Percentiles rank a stretch among this genome's conserved stretches.
These are phyloP conservation scores for Planococcus citri DNA, from an alignment of 1,140 invertebrate genomes.

Conservation along the genomic window DNA sequence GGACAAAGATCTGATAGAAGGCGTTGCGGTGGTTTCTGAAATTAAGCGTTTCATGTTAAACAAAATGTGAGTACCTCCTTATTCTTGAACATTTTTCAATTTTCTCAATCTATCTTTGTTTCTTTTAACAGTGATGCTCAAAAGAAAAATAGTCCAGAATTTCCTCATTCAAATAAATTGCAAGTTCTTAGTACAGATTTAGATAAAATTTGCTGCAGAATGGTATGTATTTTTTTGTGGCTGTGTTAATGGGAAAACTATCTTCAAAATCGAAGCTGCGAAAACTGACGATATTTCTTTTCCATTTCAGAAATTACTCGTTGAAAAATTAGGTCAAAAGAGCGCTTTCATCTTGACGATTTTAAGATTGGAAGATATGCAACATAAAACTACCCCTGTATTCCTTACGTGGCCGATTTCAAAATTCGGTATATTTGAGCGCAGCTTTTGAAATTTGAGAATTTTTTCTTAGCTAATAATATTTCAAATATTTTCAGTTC, in stretches of 20 bases:
- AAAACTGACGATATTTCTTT: too few species aligned
- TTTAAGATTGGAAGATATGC: constrained; percentile 12
- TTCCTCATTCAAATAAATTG: not conserved
- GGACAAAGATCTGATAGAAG: constrained; percentile 18
- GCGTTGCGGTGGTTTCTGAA: not conserved
- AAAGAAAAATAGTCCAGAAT: not conserved
- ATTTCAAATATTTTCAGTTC: too few species aligned
- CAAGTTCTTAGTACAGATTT: not conserved
- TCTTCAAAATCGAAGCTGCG: too few species aligned
- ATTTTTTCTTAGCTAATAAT: too few species aligned
- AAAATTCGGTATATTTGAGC: not conserved
- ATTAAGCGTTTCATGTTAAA: not conserved
- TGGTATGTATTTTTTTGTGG: not conserved
- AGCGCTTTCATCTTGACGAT: constrained; percentile 21
- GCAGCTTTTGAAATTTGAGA: too few species aligned
- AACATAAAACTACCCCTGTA: not conserved
- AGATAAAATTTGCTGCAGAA: not conserved
- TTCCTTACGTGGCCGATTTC: not conserved
- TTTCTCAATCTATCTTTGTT: not conserved
- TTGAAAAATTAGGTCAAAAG: constrained; percentile 2
- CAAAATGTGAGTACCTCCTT: not conserved
- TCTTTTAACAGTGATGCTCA: not conserved
- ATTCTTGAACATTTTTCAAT: too few species aligned
- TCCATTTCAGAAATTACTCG: not conserved
- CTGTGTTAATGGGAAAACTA: too few species aligned